Evolutionary conservation across 2,888 invertebrate species (phyloP).

Genomic region (Mechanitis mazaeus): DNA sequence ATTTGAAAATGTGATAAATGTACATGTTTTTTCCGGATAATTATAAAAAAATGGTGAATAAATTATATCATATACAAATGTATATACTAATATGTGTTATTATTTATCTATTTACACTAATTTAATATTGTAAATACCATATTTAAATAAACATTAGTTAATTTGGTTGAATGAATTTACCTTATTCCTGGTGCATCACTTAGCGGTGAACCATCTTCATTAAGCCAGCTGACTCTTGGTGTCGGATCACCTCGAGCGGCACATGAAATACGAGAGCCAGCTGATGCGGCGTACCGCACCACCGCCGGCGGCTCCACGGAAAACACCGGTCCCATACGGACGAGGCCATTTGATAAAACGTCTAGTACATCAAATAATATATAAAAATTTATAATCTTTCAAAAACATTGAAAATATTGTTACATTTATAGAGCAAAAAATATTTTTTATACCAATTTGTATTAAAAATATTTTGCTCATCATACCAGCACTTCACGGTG

Average conservation of each 20-base stretch:
- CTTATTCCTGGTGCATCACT: slow-evolving; percentile 40
- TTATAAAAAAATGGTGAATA: too few relatives aligned
- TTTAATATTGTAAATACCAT: too few relatives aligned
- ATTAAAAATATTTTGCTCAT: slow-evolving; percentile 9
- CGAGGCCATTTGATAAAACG: slow-evolving; percentile 20
- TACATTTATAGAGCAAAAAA: too few relatives aligned
- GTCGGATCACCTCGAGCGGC: slow-evolving; percentile 46
- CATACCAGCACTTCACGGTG: slow-evolving; percentile 29
- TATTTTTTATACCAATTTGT: too few relatives aligned
- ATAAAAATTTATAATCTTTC: background rate
- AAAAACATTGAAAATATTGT: background rate
- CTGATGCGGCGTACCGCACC: slow-evolving; percentile 40
- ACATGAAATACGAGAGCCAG: slow-evolving; percentile 46
- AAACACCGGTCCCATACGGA: slow-evolving; percentile 45
- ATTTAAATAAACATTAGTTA: background rate
- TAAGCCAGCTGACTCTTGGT: slow-evolving; percentile 47
- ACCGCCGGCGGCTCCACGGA: slow-evolving; percentile 46
- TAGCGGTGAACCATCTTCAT: slow-evolving; percentile 41
- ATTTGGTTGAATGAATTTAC: slow-evolving; percentile 27
- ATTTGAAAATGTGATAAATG: too few relatives aligned
- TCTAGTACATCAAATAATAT: background rate
- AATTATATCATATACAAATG: too few relatives aligned
- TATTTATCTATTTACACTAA: too few relatives aligned
- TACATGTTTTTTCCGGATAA: too few relatives aligned
- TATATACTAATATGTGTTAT: too few relatives aligned